Conservation (phyloP, 2,113 vertebrate genomes). For the Bos javanicus region DNA sequence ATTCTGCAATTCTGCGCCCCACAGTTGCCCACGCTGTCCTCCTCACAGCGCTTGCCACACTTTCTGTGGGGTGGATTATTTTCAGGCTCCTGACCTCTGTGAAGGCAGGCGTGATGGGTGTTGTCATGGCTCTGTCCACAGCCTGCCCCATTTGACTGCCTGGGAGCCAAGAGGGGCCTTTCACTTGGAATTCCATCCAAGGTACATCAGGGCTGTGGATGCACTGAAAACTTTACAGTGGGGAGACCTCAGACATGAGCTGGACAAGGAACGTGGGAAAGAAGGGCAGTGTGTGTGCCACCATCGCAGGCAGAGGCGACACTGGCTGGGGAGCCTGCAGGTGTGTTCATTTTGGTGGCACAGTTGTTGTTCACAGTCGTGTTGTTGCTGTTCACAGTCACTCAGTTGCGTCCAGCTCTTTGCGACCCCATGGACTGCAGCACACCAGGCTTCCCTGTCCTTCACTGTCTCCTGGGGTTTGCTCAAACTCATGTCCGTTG, state of each 20-base stretch:
- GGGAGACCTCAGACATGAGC: neutral
- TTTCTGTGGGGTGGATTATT: neutral
- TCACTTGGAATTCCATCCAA: neutral
- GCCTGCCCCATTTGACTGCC: neutral
- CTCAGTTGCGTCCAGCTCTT: neutral
- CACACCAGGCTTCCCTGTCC: neutral
- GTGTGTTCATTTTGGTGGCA: neutral
- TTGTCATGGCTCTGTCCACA: neutral
- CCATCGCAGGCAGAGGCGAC: neutral
- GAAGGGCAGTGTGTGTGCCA: neutral
- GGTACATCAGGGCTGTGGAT: neutral
- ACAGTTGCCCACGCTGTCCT: neutral
- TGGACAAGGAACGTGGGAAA: neutral
- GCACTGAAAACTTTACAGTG: neutral
- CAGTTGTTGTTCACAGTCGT: neutral
- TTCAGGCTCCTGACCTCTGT: neutral
- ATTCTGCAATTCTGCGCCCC: fast-evolving
- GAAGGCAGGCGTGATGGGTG: neutral
- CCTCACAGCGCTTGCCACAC: neutral
- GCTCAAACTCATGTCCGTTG: neutral
- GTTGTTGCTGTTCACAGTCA: neutral
- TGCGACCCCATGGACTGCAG: neutral
- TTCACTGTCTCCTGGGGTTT: neutral
- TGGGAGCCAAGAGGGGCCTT: neutral
- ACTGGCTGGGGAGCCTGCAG: fast-evolving